These are phyloP conservation scores for Chiridota heheva DNA, from an alignment of 35 echinoderm and acorn worm species.

Conservation along the genomic window DNA sequence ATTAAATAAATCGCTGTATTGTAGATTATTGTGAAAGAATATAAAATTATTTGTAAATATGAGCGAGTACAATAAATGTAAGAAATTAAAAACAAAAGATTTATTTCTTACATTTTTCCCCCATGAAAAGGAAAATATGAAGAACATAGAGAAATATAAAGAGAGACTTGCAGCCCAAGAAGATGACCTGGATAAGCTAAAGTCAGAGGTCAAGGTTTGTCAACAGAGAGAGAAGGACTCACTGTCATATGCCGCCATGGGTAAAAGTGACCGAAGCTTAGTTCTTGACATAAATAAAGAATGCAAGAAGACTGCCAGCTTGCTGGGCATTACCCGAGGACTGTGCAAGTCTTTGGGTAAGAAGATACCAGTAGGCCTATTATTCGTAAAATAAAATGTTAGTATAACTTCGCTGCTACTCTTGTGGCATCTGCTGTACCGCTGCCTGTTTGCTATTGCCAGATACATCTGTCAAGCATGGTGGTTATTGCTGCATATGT, in stretches of 20 bases:
- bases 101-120: no score
- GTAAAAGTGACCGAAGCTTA: conserved; percentile 47
- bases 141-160: conserved; percentile 63
- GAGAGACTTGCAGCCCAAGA: conserved; percentile 66
- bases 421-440: no score
- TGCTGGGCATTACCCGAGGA: conserved; percentile 59
- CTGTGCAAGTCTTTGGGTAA: conserved; percentile 45
- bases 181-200: conserved; percentile 76
- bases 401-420: no score
- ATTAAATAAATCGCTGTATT: no score
- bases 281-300: conserved; percentile 83
- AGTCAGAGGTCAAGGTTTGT: conserved; percentile 73
- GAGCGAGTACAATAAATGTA: no score
- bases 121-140: conserved; percentile 69
- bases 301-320: conserved; percentile 63
- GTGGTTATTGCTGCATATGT: no score
- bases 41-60: no score
- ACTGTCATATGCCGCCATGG: conserved; percentile 22
- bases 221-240: conserved; percentile 62
- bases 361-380: not conserved
- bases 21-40: no score
- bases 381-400: not conserved
- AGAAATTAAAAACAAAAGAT: no score
- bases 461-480: no score
- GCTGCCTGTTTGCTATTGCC: no score